Conservation (phyloP, 1,140 invertebrate species). For the Anoplophora glabripennis region DNA sequence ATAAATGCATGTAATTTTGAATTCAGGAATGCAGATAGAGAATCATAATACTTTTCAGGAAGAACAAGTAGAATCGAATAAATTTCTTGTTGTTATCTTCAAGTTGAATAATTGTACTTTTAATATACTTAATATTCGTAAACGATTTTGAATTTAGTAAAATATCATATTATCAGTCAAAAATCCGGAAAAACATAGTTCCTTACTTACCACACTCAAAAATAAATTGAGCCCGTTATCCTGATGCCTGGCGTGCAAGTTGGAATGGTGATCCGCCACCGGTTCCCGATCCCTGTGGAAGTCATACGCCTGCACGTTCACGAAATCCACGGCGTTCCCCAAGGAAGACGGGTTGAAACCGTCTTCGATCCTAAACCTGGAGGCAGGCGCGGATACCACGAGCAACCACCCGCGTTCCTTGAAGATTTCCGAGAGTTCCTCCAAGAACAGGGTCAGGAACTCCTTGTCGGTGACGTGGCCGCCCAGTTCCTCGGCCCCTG, state of each 20-base stretch:
- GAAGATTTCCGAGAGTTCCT: slow-evolving; percentile 56
- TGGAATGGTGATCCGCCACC: slow-evolving; percentile 58
- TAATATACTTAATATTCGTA: too few species aligned
- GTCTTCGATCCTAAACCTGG: slow-evolving; percentile 51
- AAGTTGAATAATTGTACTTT: too few species aligned
- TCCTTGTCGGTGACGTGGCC: slow-evolving; percentile 52
- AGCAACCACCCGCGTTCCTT: slow-evolving; percentile 52
- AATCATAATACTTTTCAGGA: too few species aligned
- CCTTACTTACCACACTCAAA: slow-evolving; percentile 47
- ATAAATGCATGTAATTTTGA: too few species aligned
- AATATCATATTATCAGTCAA: too few species aligned
- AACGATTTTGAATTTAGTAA: too few species aligned
- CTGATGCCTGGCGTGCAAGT: slow-evolving; percentile 43
- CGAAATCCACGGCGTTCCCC: slow-evolving; percentile 56
- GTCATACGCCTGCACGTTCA: slow-evolving; percentile 71
- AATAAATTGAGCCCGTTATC: slow-evolving; percentile 47
- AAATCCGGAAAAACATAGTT: too few species aligned
- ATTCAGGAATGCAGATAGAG: too few species aligned
- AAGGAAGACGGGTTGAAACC: slow-evolving; percentile 51
- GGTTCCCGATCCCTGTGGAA: slow-evolving; percentile 64
- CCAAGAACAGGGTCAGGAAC: slow-evolving; percentile 42
- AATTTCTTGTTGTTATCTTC: too few species aligned
- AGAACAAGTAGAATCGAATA: too few species aligned
- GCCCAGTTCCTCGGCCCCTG: slow-evolving; percentile 53
- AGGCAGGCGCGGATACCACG: slow-evolving; percentile 58